Conservation (phyloP, 1,140 invertebrate species). For the Euschistus heros region DNA sequence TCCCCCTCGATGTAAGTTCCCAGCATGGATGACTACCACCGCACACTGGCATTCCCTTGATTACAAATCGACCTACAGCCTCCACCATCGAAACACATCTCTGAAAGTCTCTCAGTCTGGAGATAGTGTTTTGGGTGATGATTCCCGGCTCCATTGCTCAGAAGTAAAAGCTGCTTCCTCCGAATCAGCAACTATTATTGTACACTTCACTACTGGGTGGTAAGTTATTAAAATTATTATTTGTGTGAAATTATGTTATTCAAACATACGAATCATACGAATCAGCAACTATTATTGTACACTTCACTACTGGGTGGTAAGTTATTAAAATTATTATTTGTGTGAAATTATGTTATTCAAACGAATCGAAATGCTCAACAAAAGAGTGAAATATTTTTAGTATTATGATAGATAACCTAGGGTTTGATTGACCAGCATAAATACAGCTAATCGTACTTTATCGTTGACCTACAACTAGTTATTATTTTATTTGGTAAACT, state of each 20-base stretch:
- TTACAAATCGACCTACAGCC: conserved; percentile 51
- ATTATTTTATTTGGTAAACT: too few species aligned
- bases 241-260: conserved; percentile 21
- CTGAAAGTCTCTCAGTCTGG: conserved; percentile 40
- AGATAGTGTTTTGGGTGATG: conserved; percentile 19
- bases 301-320: conserved; percentile 25
- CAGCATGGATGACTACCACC: conserved; percentile 51
- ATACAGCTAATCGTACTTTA: too few species aligned
- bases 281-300: conserved; percentile 19
- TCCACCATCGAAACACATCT: conserved; percentile 53
- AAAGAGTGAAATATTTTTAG: too few species aligned
- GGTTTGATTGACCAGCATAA: too few species aligned
- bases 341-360: conserved; percentile 23
- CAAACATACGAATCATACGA: too few species aligned
- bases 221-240: conserved; percentile 7
- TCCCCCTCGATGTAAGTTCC: conserved; percentile 49
- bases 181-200: conserved; percentile 17
- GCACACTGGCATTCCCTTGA: conserved; percentile 61
- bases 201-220: conserved; percentile 25
- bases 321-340: neutral
- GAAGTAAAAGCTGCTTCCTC: conserved; percentile 18
- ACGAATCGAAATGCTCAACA: too few species aligned
- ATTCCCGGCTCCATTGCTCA: conserved; percentile 19
- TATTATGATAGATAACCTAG: too few species aligned
- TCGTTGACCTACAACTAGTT: too few species aligned